These are phyloP conservation scores for Mythimna pallens DNA, from an alignment of 2,888 invertebrate species.

Conservation along the genomic window DNA sequence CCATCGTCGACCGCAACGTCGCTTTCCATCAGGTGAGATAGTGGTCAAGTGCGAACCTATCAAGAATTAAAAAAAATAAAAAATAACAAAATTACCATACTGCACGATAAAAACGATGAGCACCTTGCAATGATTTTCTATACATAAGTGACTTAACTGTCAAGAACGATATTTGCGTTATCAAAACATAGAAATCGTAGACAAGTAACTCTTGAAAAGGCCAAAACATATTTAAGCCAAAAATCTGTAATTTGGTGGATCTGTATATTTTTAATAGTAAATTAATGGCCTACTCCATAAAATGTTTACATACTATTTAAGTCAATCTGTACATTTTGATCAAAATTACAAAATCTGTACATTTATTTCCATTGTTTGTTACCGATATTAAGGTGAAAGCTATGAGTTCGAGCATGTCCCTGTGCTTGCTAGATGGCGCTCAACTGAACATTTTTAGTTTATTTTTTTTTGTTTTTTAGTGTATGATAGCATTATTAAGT, in stretches of 20 bases:
- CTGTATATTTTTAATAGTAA: conserved; percentile 14
- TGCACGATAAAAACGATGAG: not conserved
- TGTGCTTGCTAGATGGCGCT: no score
- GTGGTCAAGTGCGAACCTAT: no score
- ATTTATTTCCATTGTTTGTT: conserved; percentile 1
- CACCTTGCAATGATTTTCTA: not conserved
- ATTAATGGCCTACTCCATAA: not conserved
- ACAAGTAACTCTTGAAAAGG: not conserved
- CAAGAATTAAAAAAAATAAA: no score
- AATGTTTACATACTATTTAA: conserved; percentile 4
- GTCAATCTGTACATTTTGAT: conserved; percentile 20
- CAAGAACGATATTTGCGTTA: not conserved
- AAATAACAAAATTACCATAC: not conserved
- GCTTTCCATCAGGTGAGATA: no score
- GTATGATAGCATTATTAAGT: no score
- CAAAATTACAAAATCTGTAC: not conserved
- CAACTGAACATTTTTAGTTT: no score
- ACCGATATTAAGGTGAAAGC: not conserved
- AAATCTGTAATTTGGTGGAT: not conserved
- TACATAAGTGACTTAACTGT: not conserved
- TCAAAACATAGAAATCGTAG: not conserved
- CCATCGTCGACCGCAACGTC: no score
- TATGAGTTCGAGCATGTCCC: no score
- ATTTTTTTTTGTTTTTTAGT: no score
- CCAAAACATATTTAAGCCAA: not conserved